A percentile compares a stretch with the other conserved stretches of the same genome.
Evolutionary conservation across 2,113 vertebrate species (phyloP).

Genomic region (Anas platyrhynchos): DNA sequence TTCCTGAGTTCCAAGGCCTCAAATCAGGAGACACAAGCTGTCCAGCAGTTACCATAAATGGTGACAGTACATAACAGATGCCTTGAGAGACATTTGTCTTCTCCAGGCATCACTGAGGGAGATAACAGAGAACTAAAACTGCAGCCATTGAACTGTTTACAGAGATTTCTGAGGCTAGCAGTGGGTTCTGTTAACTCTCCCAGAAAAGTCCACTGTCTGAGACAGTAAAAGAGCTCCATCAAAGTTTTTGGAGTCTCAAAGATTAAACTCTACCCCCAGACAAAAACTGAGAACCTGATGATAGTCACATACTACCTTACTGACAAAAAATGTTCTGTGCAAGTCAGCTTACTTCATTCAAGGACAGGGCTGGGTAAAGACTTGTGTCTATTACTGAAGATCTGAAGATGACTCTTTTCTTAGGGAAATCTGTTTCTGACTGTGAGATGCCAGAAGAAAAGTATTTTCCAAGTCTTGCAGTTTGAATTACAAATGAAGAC

Average conservation of each 20-base stretch:
- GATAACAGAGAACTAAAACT: not conserved
- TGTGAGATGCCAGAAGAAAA: not conserved
- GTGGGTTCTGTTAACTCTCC: not conserved
- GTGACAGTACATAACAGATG: not conserved
- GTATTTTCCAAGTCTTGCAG: not conserved
- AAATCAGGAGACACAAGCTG: not conserved
- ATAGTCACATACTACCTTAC: not conserved
- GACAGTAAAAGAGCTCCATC: not conserved
- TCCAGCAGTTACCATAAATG: not conserved
- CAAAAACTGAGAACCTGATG: not conserved
- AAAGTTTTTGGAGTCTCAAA: not conserved
- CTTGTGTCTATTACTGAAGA: not conserved
- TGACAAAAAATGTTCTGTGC: not conserved
- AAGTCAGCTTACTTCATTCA: not conserved
- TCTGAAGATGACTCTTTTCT: not conserved
- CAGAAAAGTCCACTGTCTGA: not conserved
- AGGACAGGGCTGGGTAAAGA: not conserved
- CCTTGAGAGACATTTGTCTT: not conserved
- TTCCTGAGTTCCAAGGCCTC: not conserved
- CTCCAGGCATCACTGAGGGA: not conserved
- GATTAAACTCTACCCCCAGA: not conserved
- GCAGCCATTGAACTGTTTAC: not conserved
- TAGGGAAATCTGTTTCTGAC: not conserved
- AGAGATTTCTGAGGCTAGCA: not conserved
- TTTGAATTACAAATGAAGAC: not conserved